phyloP scores from a whole-genome alignment of 1,140 invertebrate species.

The Plectus sambesii region DNA sequence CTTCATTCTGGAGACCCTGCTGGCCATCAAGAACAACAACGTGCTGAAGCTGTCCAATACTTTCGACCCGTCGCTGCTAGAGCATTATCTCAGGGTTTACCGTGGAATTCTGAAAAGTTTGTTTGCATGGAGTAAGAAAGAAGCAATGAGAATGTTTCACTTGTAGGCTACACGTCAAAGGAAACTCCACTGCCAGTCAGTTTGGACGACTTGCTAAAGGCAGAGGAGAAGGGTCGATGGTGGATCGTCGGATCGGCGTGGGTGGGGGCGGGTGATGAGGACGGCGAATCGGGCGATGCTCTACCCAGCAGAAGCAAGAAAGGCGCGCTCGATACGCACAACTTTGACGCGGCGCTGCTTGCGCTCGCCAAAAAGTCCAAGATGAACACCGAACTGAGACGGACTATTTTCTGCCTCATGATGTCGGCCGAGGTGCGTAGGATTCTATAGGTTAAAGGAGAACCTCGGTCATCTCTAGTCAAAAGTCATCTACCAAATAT shows the following conservation, averaged over 20 bases:
- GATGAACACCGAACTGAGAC: conserved; percentile 54
- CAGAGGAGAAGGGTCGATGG: conserved; percentile 76
- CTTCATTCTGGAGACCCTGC: conserved; percentile 76
- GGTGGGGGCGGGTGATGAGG: conserved; percentile 30
- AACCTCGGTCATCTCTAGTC: no score
- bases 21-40: conserved; percentile 89
- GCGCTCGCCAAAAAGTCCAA: conserved; percentile 69
- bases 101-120: conserved; percentile 21
- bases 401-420: conserved; percentile 52
- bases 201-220: conserved; percentile 71
- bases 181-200: conserved; percentile 54
- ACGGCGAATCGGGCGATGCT: no score
- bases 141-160: conserved; percentile 10
- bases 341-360: conserved; percentile 57
- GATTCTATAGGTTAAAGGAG: no score
- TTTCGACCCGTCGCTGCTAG: conserved; percentile 24
- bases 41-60: conserved; percentile 67
- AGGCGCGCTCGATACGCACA: no score
- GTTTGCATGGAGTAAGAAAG: conserved; percentile 4
- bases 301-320: no score
- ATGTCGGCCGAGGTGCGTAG: conserved; percentile 52
- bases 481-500: no score
- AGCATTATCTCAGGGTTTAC: conserved; percentile 24
- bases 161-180: no score
- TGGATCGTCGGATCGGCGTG: conserved; percentile 94